Base-by-base conservation (phyloP, 2,113 vertebrate genomes). In the Falco punctatus region DNA sequence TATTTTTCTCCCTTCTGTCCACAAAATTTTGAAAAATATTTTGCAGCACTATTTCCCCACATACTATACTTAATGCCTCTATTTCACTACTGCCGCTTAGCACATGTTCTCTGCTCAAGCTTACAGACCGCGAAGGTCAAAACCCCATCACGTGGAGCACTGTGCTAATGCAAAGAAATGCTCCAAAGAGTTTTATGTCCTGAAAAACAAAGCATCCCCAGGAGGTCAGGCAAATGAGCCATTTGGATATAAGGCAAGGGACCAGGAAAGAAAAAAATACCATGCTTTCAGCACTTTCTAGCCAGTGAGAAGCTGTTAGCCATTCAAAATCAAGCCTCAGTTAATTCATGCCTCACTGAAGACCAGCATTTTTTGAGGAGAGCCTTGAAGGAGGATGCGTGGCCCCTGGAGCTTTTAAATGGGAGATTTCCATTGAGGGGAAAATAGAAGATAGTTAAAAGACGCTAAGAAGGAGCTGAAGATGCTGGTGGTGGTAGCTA, bases 141-240 rank as follows among this genome's bases (percentile, higher is more conserved):
- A 92, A 46, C 57, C 35, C 15, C 58, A 13, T 91, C 77, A 15
- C 30, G 74, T 72, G 78, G 74, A 92, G 70, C 46, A 9, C 49
- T 69, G 46, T 88, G 84, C 42, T 90, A 79, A 66, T 0, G 0
- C 55, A 66, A 72, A 86, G 88, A 81, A 92, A 90, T 90, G 66
- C 78, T 91, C 89, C 70, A 28, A 59, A 61, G 87, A 44, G 71
- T 80, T 92, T 95, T 77, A 96, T 80, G 62, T 77, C 64, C 70
- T 92, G 86, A 40, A 77, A 92, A 94, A 55, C 49, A 94, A 80
- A 79, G 79, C 74, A 67, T 77, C 70, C 74, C 51, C 61, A 46
- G 33, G 66, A 81, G 70, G 38, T 58, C 80, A 88, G 77, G 64
- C 79, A 97, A 95, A 91, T 78, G 86, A 88, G 51, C 82, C 66